Evolutionary conservation across 2,797 vertebrate genomes (phyloP), one percentile per base, ranked within the genome.

Genomic region (Hoplostethus mediterraneus): DNA sequence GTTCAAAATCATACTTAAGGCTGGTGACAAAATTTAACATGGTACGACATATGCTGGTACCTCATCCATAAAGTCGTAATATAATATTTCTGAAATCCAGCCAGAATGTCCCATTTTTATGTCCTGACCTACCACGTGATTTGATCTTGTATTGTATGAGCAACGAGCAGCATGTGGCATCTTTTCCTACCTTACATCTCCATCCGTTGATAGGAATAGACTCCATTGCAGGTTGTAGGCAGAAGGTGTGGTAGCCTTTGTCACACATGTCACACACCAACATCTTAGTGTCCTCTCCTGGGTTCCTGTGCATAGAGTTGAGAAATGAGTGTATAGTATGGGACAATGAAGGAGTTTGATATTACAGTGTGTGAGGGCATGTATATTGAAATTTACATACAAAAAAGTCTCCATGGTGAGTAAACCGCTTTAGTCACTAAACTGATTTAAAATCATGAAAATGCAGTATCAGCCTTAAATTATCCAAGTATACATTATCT

Each of bases 241-340:
- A 99, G 90, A 99, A 99, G 52, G 98, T 99, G 89, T 99, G 98
- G 90, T 99, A 99, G 73, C 98, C 98, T 97, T 99, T 99, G 93
- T 99, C 98, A 7, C 98, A 99, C 57, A 97, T 97, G 91, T 99
- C 98, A 25, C 98, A 99, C 84, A 99, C 98, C 84, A 99, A 93
- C 98, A 99, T 99, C 95, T 99, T 99, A 89, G 95, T 97, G 94
- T 99, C 98, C 93, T 99, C 98, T 86, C 98, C 98, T 80, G 97
- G 98, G 91, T 99, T 97, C 90, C 98, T 99, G 87, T 65, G 89
- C 83, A 89, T 38, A 75, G 40, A 61, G 16, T 38, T 28, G 3
- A 67, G 0, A 57, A 3, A 45, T 45, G 30, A 14, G n/a, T 57
- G 5, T n/a, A 42, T 40, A 31, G 53, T 47, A 45, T 2, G 6